These are phyloP conservation scores for Apamea crenata DNA, from an alignment of 2,888 invertebrate genomes.

Conservation along the genomic window DNA sequence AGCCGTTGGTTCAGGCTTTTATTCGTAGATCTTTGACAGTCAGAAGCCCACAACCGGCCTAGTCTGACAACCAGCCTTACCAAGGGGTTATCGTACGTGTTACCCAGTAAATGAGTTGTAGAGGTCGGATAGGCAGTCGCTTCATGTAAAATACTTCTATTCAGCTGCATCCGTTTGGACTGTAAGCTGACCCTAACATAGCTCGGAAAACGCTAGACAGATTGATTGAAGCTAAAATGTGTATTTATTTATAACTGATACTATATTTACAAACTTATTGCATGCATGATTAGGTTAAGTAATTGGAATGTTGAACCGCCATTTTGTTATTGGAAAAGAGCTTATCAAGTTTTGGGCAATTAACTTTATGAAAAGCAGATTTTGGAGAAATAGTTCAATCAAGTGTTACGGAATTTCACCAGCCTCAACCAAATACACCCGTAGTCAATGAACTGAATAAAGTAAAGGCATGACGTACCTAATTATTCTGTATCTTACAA, in stretches of 20 bases:
- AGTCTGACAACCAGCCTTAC: too few relatives aligned
- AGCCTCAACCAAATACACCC: not conserved
- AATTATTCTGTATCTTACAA: not conserved
- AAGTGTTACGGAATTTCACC: not conserved
- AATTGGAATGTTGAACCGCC: not conserved
- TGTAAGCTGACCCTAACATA: not conserved
- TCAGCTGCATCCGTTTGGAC: too few relatives aligned
- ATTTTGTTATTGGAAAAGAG: constrained; percentile 4
- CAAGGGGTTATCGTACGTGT: too few relatives aligned
- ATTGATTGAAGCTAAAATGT: too few relatives aligned
- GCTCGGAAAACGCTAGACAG: too few relatives aligned
- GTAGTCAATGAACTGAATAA: constrained; percentile 6
- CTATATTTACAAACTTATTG: not conserved
- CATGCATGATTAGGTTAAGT: not conserved
- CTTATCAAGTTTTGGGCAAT: not conserved
- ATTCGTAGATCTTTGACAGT: too few relatives aligned
- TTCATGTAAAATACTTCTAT: too few relatives aligned
- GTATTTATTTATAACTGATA: too few relatives aligned
- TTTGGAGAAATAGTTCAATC: not conserved
- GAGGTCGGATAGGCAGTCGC: too few relatives aligned
- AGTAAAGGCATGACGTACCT: not conserved
- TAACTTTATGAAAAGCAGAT: not conserved
- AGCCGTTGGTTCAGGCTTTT: too few relatives aligned
- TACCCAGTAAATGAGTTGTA: too few relatives aligned
- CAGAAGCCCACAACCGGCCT: too few relatives aligned